Evolutionary conservation across 2,797 vertebrate species (phyloP), one percentile per base, ranked within the genome.

Genomic region (Todus mexicanus): DNA sequence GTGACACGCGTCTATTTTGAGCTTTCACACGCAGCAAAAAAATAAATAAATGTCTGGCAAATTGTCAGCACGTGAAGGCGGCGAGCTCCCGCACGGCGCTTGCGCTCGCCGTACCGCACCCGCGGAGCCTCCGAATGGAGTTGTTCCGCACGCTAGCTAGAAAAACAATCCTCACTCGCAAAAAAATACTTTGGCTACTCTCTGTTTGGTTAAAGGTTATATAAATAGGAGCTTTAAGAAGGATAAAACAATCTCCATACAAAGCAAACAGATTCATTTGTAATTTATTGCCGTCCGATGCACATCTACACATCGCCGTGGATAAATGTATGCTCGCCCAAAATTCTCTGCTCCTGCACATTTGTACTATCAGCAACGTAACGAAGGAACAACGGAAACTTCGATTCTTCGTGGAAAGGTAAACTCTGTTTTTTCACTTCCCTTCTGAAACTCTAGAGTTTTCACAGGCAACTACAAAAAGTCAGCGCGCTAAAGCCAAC

Each of bases 181-280:
- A 88, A 98, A 89, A 98, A 97, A 95, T 94, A 93, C 93, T 97
- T 88, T 97, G 96, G 96, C 95, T 96, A 97, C 96, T 97, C 96
- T 96, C 84, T 71, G 94, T 92, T 96, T 74, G 96, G 97, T 95
- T 95, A 98, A 97, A 98, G 97, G 98, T 98, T 98, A 98, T 42
- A 94, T 97, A 98, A 98, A 98, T 96, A 98, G 97, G 96, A 96
- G 97, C 96, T 96, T 97, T 97, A 96, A 95, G 93, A 95, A 92
- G 96, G 97, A 97, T 97, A 96, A 97, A 97, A 96, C 96, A 97
- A 98, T 97, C 96, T 96, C 92, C 96, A 96, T 94, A 85, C 95
- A 97, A 97, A 97, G 97, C 96, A 97, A 97, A 97, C 97, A 97
- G 84, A 97, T 97, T 96, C 96, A 90, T 97, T 94, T 92, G 94